Evolutionary conservation across 1,140 invertebrate genomes (phyloP).

Genomic region (Eupeodes corollae): DNA sequence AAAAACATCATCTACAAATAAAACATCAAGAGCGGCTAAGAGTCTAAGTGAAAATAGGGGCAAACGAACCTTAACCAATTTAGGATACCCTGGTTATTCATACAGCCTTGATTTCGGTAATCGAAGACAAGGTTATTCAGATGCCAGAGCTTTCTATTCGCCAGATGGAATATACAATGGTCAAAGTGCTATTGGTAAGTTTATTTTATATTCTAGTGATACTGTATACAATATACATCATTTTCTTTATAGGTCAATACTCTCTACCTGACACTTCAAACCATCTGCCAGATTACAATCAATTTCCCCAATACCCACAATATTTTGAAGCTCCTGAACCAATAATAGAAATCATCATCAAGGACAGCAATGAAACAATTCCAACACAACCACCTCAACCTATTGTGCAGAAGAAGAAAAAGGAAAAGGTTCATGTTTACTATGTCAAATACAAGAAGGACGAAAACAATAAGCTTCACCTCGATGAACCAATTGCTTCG

Average conservation of each 20-base stretch:
- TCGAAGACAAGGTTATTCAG: conserved; percentile 23
- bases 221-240: not conserved
- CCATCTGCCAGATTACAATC: conserved; percentile 7
- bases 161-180: conserved; percentile 27
- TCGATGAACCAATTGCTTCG: conserved; percentile 32
- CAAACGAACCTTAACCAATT: conserved; percentile 31
- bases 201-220: not conserved
- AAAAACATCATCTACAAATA: not conserved
- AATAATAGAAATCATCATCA: conserved; percentile 84
- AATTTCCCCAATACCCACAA: conserved; percentile 39
- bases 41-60: conserved; percentile 25
- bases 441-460: conserved; percentile 82
- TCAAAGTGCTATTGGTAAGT: conserved; percentile 25
- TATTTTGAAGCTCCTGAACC: conserved; percentile 71
- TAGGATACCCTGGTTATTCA: conserved; percentile 26
- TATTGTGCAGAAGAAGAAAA: conserved; percentile 45
- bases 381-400: conserved; percentile 51
- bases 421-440: conserved; percentile 77
- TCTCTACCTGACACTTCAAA: conserved; percentile 4
- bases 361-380: conserved; percentile 71
- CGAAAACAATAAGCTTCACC: conserved; percentile 43
- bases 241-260: conserved; percentile 21
- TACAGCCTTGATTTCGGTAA: conserved; percentile 25
- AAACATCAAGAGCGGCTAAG: conserved; percentile 1
- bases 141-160: conserved; percentile 14